Percentiles rank a stretch among this genome's conserved stretches.
These are phyloP conservation scores for Cecropterus lyciades DNA, from an alignment of 1,140 invertebrate species.

Conservation along the genomic window DNA sequence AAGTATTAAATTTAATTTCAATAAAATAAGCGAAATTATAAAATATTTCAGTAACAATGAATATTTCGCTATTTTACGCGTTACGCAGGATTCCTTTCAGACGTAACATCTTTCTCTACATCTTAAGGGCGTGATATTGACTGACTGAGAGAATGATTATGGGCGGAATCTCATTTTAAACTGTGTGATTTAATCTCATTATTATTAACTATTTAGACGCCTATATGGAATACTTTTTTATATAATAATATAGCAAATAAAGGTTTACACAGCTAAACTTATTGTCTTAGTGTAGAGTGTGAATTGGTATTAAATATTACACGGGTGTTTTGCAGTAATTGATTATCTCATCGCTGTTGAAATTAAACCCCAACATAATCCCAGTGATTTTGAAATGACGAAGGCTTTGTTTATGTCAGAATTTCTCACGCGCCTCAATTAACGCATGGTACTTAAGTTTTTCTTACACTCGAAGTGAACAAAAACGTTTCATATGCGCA, in stretches of 20 bases:
- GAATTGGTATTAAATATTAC: neutral
- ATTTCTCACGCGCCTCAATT: slow-evolving; percentile 17
- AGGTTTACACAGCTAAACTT: no score
- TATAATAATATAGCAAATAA: no score
- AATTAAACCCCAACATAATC: slow-evolving; percentile 18
- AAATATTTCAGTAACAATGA: no score
- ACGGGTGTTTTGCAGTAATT: neutral
- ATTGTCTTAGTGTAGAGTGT: no score
- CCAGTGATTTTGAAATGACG: slow-evolving; percentile 7
- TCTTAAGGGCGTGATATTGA: neutral
- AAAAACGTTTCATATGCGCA: slow-evolving; percentile 2
- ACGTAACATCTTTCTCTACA: neutral
- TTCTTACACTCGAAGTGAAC: neutral
- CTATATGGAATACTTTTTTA: no score
- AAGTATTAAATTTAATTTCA: no score
- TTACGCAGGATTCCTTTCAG: no score
- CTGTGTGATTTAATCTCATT: no score
- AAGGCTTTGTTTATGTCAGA: slow-evolving; percentile 16
- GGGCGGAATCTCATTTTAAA: no score
- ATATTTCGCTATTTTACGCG: no score
- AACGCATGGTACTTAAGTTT: slow-evolving; percentile 1
- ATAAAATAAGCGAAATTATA: no score
- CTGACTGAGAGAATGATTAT: neutral
- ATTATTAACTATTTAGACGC: no score
- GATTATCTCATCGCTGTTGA: neutral